Evolutionary conservation across 1,140 invertebrate species (phyloP), one percentile per base, ranked within the genome.

Genomic region (Drosophila arizonae): DNA sequence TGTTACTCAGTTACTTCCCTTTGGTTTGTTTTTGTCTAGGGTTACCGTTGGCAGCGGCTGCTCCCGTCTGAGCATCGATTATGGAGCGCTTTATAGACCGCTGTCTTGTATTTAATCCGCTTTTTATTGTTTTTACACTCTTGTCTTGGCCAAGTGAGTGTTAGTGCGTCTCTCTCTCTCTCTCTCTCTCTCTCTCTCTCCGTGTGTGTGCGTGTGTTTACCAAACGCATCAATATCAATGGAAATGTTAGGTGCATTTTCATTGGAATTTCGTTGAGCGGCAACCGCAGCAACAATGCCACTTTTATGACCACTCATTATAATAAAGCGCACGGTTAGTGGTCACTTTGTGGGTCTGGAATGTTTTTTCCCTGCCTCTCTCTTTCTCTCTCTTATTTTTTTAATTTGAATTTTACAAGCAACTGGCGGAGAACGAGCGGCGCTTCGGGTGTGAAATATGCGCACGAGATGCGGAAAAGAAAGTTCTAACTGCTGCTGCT

Each of bases 111-210:
- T 90, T 90, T 90, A 90, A 90, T 87, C 81, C 79, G 86, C 74
- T 90, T 90, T 89, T 90, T 90, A 90, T 90, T 90, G 81, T 90
- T 86, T 90, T 86, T 89, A 89, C 85, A 89, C 86, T 81, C 80
- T 82, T 72, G 70, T 75, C 57, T 67, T 55, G 62, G 51, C n/a
- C 13, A n/a, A 36, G 33, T 36, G 33, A 36, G 46, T 30, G 41
- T 41, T 56, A 1, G 61, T 60, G 39, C 56, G 28, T 2, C 17
- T 24, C 28, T 30, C 28, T 30, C 28, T 30, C 28, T 30, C 28
- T 30, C 28, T 30, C 3, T 30, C 28, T 30, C 28, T 5, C 6
- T 30, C 28, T 30, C 28, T 30, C 4, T 5, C 28, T 30, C n/a
- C 3, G 33, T 33, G 6, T 41, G 36, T 64, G 10, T 13, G 46